Percentiles rank a stretch among this genome's conserved stretches.
Conservation (phyloP, 2,888 invertebrate genomes). For the Tenthredo distinguenda region DNA sequence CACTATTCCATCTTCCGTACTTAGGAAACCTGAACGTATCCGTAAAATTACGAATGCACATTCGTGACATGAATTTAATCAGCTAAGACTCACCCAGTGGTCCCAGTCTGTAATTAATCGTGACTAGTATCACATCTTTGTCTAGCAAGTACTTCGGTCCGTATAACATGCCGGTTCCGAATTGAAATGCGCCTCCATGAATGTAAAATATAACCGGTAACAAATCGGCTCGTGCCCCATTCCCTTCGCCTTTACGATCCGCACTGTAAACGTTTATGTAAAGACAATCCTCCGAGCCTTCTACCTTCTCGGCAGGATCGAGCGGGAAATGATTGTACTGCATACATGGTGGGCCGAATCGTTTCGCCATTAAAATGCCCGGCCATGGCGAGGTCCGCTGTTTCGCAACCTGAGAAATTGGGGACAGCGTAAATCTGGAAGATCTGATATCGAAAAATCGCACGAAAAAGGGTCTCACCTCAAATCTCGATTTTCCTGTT, state of each 20-base stretch:
- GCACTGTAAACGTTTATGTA: conserved; percentile 73
- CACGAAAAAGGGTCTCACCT: conserved; percentile 59
- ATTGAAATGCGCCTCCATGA: conserved; percentile 79
- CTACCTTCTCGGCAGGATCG: conserved; percentile 62
- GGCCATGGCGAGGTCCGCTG: conserved; percentile 65
- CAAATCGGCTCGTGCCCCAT: not conserved
- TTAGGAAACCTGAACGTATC: conserved; percentile 83
- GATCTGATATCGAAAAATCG: not conserved
- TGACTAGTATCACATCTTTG: conserved; percentile 82
- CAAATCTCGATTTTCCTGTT: conserved; percentile 68
- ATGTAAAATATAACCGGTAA: conserved; percentile 63
- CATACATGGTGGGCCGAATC: conserved; percentile 67
- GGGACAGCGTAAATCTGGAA: not conserved
- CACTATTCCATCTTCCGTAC: conserved; percentile 85
- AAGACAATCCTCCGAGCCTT: conserved; percentile 73
- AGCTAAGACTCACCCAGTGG: conserved; percentile 80
- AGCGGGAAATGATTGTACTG: conserved; percentile 67
- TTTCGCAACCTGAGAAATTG: not conserved
- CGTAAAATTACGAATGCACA: not conserved
- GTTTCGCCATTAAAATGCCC: conserved; percentile 69
- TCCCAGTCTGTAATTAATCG: conserved; percentile 85
- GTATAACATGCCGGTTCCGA: conserved; percentile 80
- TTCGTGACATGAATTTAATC: not conserved
- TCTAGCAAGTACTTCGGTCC: conserved; percentile 82
- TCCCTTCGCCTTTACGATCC: conserved; percentile 16